A percentile compares a stretch with the other conserved stretches of the same genome.
Conservation (phyloP, 2,797 vertebrate genomes). For the Artibeus jamaicensis region DNA sequence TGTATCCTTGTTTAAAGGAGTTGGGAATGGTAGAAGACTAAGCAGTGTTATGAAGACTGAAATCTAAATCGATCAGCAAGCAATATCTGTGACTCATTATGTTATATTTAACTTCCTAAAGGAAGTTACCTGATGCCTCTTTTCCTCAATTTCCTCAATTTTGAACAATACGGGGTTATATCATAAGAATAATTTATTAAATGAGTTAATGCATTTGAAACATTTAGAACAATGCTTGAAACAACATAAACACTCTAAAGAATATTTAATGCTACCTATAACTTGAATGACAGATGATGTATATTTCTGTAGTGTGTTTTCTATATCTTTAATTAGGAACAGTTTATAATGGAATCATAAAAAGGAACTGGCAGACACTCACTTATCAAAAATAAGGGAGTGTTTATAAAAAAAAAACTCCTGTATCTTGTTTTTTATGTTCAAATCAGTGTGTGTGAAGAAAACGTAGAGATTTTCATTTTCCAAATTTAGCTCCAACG, state of each 20-base stretch:
- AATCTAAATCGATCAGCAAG: not conserved
- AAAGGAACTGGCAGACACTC: not conserved
- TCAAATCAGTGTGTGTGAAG: not conserved
- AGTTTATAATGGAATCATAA: not conserved
- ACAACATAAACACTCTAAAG: not conserved
- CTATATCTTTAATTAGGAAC: not conserved
- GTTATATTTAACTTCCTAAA: not conserved
- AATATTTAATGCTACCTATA: not conserved
- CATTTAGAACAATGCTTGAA: not conserved
- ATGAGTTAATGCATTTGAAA: not conserved
- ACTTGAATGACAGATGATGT: not conserved
- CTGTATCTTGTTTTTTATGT: slow-evolving; percentile 45
- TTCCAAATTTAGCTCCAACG: slow-evolving; percentile 27
- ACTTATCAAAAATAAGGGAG: not conserved
- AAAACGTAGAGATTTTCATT: slow-evolving; percentile 13
- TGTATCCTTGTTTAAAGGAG: not conserved
- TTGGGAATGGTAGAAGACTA: not conserved
- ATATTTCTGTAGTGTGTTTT: not conserved
- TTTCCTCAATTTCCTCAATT: not conserved
- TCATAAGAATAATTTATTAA: not conserved
- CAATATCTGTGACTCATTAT: not conserved
- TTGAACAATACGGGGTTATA: not conserved
- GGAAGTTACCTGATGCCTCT: not conserved
- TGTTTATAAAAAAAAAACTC: not conserved
- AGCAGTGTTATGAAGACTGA: not conserved